phyloP scores from a whole-genome alignment of 2,113 vertebrate genomes.

The Trogon melanurus region DNA sequence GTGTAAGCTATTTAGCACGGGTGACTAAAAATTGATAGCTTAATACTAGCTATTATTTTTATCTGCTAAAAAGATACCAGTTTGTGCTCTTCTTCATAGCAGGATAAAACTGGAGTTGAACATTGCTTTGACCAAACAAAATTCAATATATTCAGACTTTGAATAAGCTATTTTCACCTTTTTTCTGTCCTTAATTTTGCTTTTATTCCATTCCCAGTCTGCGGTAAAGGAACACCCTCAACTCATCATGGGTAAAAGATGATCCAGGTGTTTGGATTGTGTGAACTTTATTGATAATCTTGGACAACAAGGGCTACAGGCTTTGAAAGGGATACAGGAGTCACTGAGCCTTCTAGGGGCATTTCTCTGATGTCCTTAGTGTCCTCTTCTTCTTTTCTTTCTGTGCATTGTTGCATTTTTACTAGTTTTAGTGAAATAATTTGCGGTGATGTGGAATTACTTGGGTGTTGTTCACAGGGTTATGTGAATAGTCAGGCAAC shows the following conservation, averaged over 20 bases:
- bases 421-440: not conserved
- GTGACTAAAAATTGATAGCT: not conserved
- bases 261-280: not conserved
- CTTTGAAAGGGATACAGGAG: not conserved
- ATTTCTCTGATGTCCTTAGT: not conserved
- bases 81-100: not conserved
- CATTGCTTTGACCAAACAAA: not conserved
- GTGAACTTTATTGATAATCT: not conserved
- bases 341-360: not conserved
- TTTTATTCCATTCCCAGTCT: not conserved
- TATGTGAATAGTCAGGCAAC: not conserved
- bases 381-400: not conserved
- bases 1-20: not conserved
- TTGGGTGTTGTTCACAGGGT: not conserved
- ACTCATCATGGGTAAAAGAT: not conserved
- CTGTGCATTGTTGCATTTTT: not conserved
- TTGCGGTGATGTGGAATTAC: not conserved
- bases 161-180: not conserved
- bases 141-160: not conserved
- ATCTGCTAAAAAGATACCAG: not conserved
- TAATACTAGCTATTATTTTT: not conserved
- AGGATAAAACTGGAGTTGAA: not conserved
- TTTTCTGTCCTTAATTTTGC: not conserved
- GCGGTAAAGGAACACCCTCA: not conserved
- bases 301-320: not conserved